These are phyloP conservation scores for Tipula vernalis DNA, from an alignment of 2,888 invertebrate species.

Conservation along the genomic window DNA sequence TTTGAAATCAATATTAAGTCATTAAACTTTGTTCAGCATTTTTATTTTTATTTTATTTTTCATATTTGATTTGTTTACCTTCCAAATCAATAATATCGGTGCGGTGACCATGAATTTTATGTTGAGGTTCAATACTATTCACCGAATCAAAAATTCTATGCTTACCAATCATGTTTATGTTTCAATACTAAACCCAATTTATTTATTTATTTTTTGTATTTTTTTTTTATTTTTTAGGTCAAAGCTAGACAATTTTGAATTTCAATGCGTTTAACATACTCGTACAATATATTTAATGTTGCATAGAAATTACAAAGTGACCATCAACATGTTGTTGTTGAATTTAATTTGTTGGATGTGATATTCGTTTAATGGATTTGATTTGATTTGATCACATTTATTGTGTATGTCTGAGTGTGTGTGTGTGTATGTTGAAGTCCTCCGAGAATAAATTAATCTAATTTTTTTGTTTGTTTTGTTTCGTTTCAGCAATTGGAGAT, in stretches of 20 bases:
- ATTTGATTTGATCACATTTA: not conserved
- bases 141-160: not conserved
- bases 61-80: not conserved
- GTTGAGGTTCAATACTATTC: not conserved
- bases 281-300: not conserved
- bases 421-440: not conserved
- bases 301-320: not conserved
- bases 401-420: too few species aligned
- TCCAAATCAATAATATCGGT: not conserved
- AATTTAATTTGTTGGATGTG: not conserved
- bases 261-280: not conserved
- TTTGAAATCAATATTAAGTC: not conserved
- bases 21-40: not conserved
- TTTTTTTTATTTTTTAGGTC: not conserved
- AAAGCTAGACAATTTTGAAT: not conserved
- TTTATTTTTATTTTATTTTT: not conserved
- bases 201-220: too few species aligned
- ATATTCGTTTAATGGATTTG: not conserved
- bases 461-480: slow-evolving; percentile 12
- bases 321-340: not conserved
- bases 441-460: not conserved
- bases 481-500: slow-evolving; percentile 23
- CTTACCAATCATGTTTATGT: not conserved
- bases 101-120: not conserved
- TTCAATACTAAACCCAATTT: not conserved